phyloP scores from a whole-genome alignment of 1,140 invertebrate species.

The Drosophila orena region DNA sequence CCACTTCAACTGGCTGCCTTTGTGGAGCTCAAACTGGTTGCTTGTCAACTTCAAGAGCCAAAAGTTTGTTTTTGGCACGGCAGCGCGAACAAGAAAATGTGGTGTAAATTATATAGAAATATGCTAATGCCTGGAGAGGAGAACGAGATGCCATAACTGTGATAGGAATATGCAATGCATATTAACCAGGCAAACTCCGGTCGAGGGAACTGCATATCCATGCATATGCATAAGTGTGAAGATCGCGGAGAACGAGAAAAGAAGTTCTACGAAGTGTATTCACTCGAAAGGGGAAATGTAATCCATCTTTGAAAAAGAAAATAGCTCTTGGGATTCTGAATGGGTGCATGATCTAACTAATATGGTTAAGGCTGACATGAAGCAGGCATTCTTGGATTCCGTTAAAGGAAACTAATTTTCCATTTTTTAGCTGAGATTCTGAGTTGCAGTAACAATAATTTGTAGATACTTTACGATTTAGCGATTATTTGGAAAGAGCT shows the following conservation, averaged over 20 bases:
- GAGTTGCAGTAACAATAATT: background rate
- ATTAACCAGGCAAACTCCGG: constrained; percentile 31
- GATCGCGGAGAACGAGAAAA: constrained; percentile 10
- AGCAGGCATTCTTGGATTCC: constrained; percentile 14
- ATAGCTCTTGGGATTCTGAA: constrained; percentile 8
- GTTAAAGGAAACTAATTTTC: constrained; percentile 1
- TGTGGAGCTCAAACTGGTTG: constrained; percentile 50
- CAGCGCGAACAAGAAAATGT: constrained; percentile 56
- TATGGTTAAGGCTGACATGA: constrained; percentile 7
- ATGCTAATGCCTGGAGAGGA: constrained; percentile 59
- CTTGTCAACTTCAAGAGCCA: constrained; percentile 41
- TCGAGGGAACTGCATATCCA: constrained; percentile 13
- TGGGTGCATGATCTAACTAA: constrained; percentile 11
- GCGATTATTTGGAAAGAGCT: background rate
- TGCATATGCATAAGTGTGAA: constrained; percentile 65
- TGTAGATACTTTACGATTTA: background rate
- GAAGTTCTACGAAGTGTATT: background rate
- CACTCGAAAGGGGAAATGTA: constrained; percentile 10
- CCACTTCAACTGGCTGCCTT: constrained; percentile 29
- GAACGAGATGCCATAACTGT: constrained; percentile 59
- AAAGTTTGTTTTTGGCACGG: constrained; percentile 58
- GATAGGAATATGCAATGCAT: constrained; percentile 64
- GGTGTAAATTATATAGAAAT: constrained; percentile 72
- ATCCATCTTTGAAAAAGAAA: constrained; percentile 16
- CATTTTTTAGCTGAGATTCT: background rate